A percentile compares a stretch with the other conserved stretches of the same genome.
These are phyloP conservation scores for Columba janthina DNA, from an alignment of 2,113 vertebrate genomes.

Conservation along the genomic window DNA sequence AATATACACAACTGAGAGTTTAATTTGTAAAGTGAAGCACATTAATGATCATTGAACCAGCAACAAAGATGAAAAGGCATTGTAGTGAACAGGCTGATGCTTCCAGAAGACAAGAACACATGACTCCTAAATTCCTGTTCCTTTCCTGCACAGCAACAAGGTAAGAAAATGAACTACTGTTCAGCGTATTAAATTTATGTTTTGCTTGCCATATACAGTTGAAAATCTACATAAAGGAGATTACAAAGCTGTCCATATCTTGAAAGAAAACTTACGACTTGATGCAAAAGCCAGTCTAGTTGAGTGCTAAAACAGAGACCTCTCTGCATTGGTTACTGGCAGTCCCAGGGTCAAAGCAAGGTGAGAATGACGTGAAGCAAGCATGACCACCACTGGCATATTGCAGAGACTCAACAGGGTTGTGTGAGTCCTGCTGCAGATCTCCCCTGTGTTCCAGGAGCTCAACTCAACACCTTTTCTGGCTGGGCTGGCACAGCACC, in stretches of 20 bases:
- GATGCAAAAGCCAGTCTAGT: neutral
- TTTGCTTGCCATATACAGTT: neutral
- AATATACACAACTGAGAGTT: neutral
- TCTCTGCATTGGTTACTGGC: neutral
- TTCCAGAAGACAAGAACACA: neutral
- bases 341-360: neutral
- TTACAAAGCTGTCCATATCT: neutral
- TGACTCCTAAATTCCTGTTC: neutral
- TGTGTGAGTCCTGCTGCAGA: neutral
- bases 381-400: fast-evolving
- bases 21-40: neutral
- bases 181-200: neutral
- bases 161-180: neutral
- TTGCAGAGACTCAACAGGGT: neutral
- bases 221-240: neutral
- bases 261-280: neutral
- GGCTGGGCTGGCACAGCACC: neutral
- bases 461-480: fast-evolving
- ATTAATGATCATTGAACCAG: neutral
- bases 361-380: neutral
- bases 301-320: neutral
- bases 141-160: neutral
- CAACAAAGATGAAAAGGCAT: neutral
- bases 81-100: neutral
- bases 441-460: fast-evolving